phyloP scores from a whole-genome alignment of 2,797 vertebrate genomes.

The Echeneis naucrates region DNA sequence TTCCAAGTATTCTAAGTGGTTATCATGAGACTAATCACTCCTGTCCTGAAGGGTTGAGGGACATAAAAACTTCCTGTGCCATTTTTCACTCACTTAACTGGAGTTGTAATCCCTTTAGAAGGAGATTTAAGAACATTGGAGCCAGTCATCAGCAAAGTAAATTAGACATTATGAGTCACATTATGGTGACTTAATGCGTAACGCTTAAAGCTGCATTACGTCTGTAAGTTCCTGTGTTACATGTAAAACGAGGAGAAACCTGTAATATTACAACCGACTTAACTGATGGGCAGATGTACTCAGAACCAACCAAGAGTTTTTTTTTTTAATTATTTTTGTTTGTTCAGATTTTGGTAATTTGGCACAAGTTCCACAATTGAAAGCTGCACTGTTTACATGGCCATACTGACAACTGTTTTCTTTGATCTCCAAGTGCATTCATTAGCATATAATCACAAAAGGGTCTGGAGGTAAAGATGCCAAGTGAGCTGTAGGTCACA shows the following conservation, averaged over 20 bases:
- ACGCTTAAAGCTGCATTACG: neutral
- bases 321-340: too few species aligned
- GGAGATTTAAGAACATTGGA: conserved; percentile 40
- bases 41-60: conserved; percentile 33
- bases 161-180: too few species aligned
- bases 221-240: conserved; percentile 8
- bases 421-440: neutral
- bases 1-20: conserved; percentile 17
- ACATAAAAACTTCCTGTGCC: conserved; percentile 55
- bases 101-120: conserved; percentile 52
- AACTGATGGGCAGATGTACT: neutral
- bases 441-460: too few species aligned
- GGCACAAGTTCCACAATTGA: too few species aligned
- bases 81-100: conserved; percentile 39
- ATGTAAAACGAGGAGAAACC: neutral
- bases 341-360: neutral
- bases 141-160: conserved; percentile 36
- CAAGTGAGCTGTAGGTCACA: neutral
- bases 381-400: neutral
- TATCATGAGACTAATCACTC: conserved; percentile 52
- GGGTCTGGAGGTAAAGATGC: neutral
- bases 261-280: neutral
- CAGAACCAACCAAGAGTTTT: neutral
- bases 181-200: conserved; percentile 15
- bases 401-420: neutral